Percentiles rank a stretch among this genome's conserved stretches.
phyloP scores from a whole-genome alignment of 1,140 invertebrate genomes.

The Drosophila quadrilineata region DNA sequence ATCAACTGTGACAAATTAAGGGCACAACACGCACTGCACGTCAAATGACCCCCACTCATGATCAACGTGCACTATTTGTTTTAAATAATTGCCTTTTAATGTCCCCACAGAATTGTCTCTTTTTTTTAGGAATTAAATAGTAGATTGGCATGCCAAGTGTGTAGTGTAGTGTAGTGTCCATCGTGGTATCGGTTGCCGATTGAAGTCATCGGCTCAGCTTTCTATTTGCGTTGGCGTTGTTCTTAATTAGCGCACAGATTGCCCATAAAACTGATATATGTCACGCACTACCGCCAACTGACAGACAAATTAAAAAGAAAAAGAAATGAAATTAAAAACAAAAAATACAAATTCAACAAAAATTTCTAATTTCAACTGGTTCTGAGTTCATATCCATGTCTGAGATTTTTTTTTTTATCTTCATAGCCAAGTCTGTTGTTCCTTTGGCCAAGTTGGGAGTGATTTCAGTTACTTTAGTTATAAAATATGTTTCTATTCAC shows the following conservation, averaged over 20 bases:
- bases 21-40: constrained; percentile 42
- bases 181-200: constrained; percentile 30
- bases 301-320: no score
- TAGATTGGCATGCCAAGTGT: constrained; percentile 37
- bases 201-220: constrained; percentile 54
- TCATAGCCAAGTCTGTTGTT: no score
- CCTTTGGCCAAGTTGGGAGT: no score
- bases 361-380: constrained; percentile 55
- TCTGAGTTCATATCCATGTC: no score
- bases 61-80: no score
- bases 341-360: constrained; percentile 30
- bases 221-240: constrained; percentile 59
- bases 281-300: no score
- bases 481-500: no score
- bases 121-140: no score
- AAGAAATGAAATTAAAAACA: no score
- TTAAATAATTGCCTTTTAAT: constrained; percentile 43
- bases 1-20: constrained; percentile 54
- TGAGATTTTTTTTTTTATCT: constrained; percentile 2
- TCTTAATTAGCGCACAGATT: constrained; percentile 62
- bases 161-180: no score
- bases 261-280: constrained; percentile 69
- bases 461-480: no score
- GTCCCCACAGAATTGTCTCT: constrained; percentile 29
- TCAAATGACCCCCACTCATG: constrained; percentile 11